Evolutionary conservation across 2,888 invertebrate genomes (phyloP).

Genomic region (Luffia ferchaultella): DNA sequence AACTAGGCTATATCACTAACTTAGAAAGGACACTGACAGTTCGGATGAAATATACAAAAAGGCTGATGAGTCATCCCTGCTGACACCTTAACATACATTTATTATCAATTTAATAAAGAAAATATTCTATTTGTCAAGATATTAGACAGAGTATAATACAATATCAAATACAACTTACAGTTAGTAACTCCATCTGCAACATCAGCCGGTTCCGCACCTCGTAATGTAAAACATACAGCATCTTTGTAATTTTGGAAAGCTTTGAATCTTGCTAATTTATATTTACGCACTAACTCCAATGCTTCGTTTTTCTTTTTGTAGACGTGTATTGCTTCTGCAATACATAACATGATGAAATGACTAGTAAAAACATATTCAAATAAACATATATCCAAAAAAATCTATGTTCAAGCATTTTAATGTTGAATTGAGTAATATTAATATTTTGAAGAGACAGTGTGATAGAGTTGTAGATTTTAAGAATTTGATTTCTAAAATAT

Average conservation of each 20-base stretch:
- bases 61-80: no score
- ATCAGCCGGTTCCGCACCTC: slow-evolving; percentile 69
- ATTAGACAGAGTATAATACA: no score
- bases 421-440: slow-evolving; percentile 4
- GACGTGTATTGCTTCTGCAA: slow-evolving; percentile 66
- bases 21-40: no score
- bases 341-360: slow-evolving; percentile 11
- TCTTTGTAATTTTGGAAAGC: slow-evolving; percentile 76
- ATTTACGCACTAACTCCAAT: slow-evolving; percentile 75
- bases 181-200: slow-evolving; percentile 51
- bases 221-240: slow-evolving; percentile 77
- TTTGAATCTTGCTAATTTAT: slow-evolving; percentile 83
- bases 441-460: no score
- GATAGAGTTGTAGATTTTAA: no score
- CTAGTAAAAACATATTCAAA: slow-evolving; percentile 6
- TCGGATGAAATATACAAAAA: no score
- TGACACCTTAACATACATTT: no score
- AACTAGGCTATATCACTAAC: no score
- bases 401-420: slow-evolving; percentile 16
- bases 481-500: no score
- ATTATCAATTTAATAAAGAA: no score
- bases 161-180: slow-evolving; percentile 27
- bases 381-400: background rate
- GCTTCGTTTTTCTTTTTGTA: slow-evolving; percentile 78
- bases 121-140: no score